Conservation (phyloP, 2,888 invertebrate species). For the Acanthococcus lagerstroemiae region DNA sequence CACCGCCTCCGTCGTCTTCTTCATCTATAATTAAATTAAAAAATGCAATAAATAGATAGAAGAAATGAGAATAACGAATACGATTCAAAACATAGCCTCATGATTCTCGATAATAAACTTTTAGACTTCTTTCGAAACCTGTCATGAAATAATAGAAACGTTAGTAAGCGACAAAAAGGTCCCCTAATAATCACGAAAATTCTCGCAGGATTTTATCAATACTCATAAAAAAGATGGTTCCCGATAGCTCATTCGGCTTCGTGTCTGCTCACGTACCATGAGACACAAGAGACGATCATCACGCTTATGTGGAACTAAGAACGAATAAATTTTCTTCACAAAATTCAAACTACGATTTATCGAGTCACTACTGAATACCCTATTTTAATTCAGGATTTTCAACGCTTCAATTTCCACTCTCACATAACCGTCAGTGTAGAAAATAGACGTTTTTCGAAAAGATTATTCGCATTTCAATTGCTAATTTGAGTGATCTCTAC, state of each 20-base stretch:
- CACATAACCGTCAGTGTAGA: not conserved
- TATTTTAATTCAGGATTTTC: slow-evolving; percentile 2
- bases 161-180: no score
- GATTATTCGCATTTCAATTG: no score
- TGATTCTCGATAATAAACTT: not conserved
- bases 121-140: no score
- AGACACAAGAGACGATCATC: not conserved
- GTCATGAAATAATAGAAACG: no score
- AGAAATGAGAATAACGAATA: not conserved
- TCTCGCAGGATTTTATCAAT: no score
- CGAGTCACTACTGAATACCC: not conserved
- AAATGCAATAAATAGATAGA: not conserved
- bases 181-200: no score
- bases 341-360: slow-evolving; percentile 4
- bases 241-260: not conserved
- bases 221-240: not conserved
- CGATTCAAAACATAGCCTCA: not conserved
- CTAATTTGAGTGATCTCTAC: no score
- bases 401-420: not conserved
- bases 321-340: not conserved
- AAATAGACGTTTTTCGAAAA: no score
- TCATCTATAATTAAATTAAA: not conserved
- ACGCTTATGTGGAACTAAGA: not conserved
- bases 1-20: not conserved
- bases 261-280: not conserved